phyloP scores from a whole-genome alignment of 2,113 vertebrate genomes.

The Nerophis lumbriciformis region DNA sequence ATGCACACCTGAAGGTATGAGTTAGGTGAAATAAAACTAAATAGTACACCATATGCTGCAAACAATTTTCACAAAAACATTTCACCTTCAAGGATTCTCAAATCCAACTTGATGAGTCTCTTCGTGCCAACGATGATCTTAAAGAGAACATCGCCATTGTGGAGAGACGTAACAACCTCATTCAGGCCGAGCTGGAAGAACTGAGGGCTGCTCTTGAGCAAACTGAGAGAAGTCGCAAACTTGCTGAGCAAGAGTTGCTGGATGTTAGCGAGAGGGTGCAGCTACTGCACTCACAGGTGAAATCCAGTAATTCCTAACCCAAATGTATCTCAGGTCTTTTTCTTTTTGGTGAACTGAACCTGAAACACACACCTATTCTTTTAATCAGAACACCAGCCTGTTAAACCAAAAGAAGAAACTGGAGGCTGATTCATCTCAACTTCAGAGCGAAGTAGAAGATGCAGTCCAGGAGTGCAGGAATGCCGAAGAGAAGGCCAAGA shows the following conservation, averaged over 20 bases:
- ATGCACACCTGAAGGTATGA: conserved; percentile 45
- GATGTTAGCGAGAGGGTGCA: conserved; percentile 81
- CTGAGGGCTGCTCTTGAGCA: conserved; percentile 75
- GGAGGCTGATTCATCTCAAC: conserved; percentile 59
- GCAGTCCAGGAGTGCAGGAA: conserved; percentile 69
- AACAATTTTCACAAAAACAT: not conserved
- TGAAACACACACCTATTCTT: not conserved
- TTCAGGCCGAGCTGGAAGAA: conserved; percentile 80
- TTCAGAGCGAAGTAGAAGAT: conserved; percentile 67
- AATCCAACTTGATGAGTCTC: conserved; percentile 73
- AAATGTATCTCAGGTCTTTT: no score
- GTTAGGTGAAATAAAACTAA: not conserved
- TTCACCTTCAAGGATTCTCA: conserved; percentile 70
- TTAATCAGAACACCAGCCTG: conserved; percentile 67
- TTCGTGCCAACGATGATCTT: conserved; percentile 74
- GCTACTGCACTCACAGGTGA: conserved; percentile 80
- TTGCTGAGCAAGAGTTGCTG: conserved; percentile 84
- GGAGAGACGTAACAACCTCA: conserved; percentile 75
- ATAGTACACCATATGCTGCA: no score
- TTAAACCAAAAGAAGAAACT: conserved; percentile 74
- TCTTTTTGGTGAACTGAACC: not conserved
- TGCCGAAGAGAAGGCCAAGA: conserved; percentile 69
- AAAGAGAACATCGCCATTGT: conserved; percentile 79
- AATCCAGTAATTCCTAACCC: rapidly evolving
- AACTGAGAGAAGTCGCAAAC: conserved; percentile 75